Base-by-base conservation (phyloP, 2,888 invertebrate genomes). In the Lagria hirta region DNA sequence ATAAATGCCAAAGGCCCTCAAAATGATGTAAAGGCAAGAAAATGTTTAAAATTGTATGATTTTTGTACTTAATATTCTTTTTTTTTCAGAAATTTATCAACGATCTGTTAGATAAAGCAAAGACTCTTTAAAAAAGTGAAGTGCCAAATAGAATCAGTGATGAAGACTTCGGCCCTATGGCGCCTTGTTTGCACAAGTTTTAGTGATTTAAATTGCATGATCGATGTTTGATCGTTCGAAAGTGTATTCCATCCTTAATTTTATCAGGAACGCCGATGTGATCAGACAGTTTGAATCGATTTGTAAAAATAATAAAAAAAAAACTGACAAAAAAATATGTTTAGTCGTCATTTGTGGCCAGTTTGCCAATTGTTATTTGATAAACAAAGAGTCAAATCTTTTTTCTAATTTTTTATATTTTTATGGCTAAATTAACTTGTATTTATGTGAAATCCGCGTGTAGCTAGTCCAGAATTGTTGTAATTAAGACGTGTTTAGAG, bases 41-140 rank as follows among this genome's bases (percentile, higher is more conserved):
- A 16, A 6, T 20, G 6, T 16, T 29, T 13, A 1, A 29, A 4
- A 30, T 42, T 24, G 10, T 12, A 28, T 49, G 29, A 43, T 43
- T n/a, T 8, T 21, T 6, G 10, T 11, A 7, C 7, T 21, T 29
- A 36, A 43, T 10, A 2, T 8, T 36, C 49, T 49, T 65, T 63
- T 68, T 63, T 60, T 62, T 83, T 81, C 79, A 89, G 89, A 90
- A 88, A 84, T 91, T 91, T 74, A 88, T 90, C 71, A 88, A 88
- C 70, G 90, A 90, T 74, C 79, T 91, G 69, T 77, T 91, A 73
- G 89, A 88, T 71, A 87, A 88, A 73, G 89, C 89, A 69, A 90
- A 90, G 75, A 90, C 90, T 70, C 82, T 91, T 71, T 88, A 86
- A 81, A 72, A 49, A 43, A 65, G 66, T 65, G 58, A 69, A 65